These are phyloP conservation scores for Brachyalestes nurse DNA, from an alignment of 2,797 vertebrate species.

Conservation along the genomic window DNA sequence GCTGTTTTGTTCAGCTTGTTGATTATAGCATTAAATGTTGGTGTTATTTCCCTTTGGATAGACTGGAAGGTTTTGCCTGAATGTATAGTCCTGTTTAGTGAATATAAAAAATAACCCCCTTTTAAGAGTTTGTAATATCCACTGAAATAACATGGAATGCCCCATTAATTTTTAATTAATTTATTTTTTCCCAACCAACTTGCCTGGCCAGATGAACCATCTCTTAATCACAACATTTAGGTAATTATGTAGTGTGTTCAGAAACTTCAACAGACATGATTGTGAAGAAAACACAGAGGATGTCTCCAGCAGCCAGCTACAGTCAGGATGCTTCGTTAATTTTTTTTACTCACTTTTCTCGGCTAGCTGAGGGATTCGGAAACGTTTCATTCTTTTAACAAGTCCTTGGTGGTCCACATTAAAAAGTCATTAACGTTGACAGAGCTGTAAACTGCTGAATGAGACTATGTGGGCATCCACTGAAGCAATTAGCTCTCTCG, in stretches of 20 bases:
- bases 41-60: background rate
- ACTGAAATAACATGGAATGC: background rate
- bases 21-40: too few relatives aligned
- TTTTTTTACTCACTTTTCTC: conserved; percentile 34
- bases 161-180: conserved; percentile 4
- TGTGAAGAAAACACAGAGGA: background rate
- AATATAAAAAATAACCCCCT: background rate
- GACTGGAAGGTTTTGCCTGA: background rate
- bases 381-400: conserved; percentile 57
- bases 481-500: conserved; percentile 54
- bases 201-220: background rate
- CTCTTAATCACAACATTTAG: background rate
- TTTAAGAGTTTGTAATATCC: conserved; percentile 7
- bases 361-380: conserved; percentile 40
- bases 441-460: conserved; percentile 51
- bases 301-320: conserved; percentile 22
- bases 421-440: conserved; percentile 43
- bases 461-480: conserved; percentile 48
- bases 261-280: conserved; percentile 21
- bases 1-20: conserved; percentile 5
- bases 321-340: conserved; percentile 48
- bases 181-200: background rate
- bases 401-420: conserved; percentile 56
- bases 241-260: too few relatives aligned
- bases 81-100: background rate